Base-by-base conservation (phyloP, 2,888 invertebrate genomes). In the Gymnocheta viridis region DNA sequence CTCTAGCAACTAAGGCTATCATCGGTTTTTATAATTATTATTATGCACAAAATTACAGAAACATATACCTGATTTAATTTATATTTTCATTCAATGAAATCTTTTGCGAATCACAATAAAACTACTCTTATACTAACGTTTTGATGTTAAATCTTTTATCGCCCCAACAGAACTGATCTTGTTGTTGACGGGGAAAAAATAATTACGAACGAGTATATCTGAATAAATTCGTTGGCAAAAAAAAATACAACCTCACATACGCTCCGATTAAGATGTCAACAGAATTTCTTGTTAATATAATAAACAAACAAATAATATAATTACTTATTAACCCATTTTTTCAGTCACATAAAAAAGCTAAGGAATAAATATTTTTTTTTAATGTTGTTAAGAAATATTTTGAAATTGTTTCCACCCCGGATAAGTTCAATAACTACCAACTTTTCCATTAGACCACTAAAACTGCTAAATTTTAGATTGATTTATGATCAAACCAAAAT, bases 71-170 rank as follows among this genome's bases (percentile, higher is more conserved):
- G 62, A 44, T 35, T 49, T 22, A 22, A 35, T 29, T 29, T 54
- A 10, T 47, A 29, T 10, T 22, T 49, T 27, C n/a, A 66, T 29
- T 27, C 49, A n/a, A n/a, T n/a, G 38, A 29, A 58, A 77, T 49
- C 66, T 77, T 81, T 44, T n/a, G 10, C 19, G 17, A 19, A 47
- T 2, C 24, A 22, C 49, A 35, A 60, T 62, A 49, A 29, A 2
- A 12, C n/a, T 9, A 14, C 51, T 19, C 24, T 22, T 3, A 7
- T 6, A 32, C 17, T 22, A 5, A 22, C 44, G 54, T 44, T 69
- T 17, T n/a, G 77, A 69, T 77, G 62, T 64, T 49, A n/a, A 81
- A 77, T 84, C 73, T 56, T 51, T 77, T 78, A 78, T 64, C 58
- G 73, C 51, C 44, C 1, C 49, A 49, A 56, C 38, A 27, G 58